Evolutionary conservation across 1,140 invertebrate genomes (phyloP), one percentile per base, ranked within the genome.

Genomic region (Aphaenogaster ashmeadi): DNA sequence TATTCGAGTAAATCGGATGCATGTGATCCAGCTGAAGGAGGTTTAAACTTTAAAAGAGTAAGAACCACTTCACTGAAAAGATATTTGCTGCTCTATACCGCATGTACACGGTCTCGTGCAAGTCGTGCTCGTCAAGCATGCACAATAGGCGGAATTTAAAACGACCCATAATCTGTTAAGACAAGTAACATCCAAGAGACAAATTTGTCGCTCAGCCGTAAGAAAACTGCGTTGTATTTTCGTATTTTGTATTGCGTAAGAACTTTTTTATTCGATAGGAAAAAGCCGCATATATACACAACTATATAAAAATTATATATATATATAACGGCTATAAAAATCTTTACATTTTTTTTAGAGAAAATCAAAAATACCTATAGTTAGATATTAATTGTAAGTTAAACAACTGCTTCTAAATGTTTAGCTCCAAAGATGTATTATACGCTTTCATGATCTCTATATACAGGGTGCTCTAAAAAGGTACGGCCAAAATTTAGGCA

Each of bases 81-180:
- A 89, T 89, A 89, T 90, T 74, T 87, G 44, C 77, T 44, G 33
- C 18, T 54, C 27, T 60, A 50, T 44, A 18, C 4, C 21, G 3
- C 5, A 58, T 21, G 52, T 56, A 27, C 27, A 47, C 44, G 47
- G 44, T 47, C 58, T 67, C 18, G 27, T 58, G 21, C 52, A 38
- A 27, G 27, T 27, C 27, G 27, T 27, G 27, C 21, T 69, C 33
- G 7, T 18, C 3, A 33, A 15, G n/a, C 41, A 13, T 15, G 56
- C 33, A 89, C 64, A 90, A 87, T 91, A 66, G 77, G 36, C 38
- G 21, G 56, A 90, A 91, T 90, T 88, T 88, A 78, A n/a, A 79
- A 77, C 13, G 71, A 66, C 41, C 47, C 50, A 56, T 81, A 85
- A 91, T 87, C 79, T 81, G 47, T 91, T 88, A 79, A 89, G 69